Evolutionary conservation across 2,888 invertebrate species (phyloP).

Genomic region (Diachrysia chrysitis): DNA sequence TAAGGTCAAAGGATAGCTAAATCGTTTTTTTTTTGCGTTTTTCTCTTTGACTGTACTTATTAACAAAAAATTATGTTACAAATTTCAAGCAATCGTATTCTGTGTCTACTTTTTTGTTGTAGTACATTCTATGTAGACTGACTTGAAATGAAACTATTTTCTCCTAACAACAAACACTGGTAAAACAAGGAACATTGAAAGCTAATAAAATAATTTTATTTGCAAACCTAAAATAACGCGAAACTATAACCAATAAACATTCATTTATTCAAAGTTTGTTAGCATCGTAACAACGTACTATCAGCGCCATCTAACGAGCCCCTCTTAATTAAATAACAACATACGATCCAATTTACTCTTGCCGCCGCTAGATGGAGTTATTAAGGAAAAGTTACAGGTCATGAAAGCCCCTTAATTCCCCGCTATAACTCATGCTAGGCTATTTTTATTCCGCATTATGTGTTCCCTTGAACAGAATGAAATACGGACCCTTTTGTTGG

Average conservation of each 20-base stretch:
- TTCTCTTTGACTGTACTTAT: too few species aligned
- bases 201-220: background rate
- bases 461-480: slow-evolving; percentile 40
- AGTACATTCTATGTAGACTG: too few species aligned
- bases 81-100: too few species aligned
- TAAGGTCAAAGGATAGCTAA: too few species aligned
- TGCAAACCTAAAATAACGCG: background rate
- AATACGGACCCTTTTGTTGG: slow-evolving; percentile 38
- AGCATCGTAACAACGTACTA: background rate
- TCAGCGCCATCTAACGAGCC: slow-evolving; percentile 28
- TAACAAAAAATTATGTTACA: too few species aligned
- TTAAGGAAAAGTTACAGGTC: slow-evolving; percentile 42
- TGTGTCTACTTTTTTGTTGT: too few species aligned
- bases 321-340: slow-evolving; percentile 33
- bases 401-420: slow-evolving; percentile 46
- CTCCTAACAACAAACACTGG: too few species aligned
- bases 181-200: background rate
- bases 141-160: too few species aligned
- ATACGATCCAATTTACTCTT: slow-evolving; percentile 30
- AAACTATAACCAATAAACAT: slow-evolving; percentile 14
- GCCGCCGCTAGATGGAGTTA: slow-evolving; percentile 41
- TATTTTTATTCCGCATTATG: slow-evolving; percentile 52
- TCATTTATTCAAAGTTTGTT: background rate
- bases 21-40: too few species aligned
- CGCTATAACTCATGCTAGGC: slow-evolving; percentile 45